Conservation (phyloP, 2,888 invertebrate species). For the Andrena flavipes region DNA sequence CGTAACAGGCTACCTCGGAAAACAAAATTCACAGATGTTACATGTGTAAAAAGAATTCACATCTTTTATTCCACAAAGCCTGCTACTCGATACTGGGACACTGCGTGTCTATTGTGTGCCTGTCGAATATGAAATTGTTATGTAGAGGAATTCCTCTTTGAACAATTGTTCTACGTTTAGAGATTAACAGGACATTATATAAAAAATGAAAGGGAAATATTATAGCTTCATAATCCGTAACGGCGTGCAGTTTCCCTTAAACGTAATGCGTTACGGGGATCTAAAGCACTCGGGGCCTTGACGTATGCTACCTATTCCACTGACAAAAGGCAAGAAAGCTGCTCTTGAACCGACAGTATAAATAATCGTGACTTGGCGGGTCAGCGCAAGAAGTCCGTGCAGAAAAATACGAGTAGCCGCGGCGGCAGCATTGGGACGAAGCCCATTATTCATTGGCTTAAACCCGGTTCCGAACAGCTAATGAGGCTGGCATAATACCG, state of each 20-base stretch:
- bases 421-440: conserved; percentile 59
- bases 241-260: conserved; percentile 1
- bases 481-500: conserved; percentile 74
- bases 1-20: conserved; percentile 37
- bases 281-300: conserved; percentile 24
- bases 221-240: neutral
- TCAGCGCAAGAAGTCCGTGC: conserved; percentile 55
- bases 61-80: conserved; percentile 48
- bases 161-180: neutral
- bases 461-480: conserved; percentile 67
- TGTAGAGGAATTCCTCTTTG: too few relatives aligned
- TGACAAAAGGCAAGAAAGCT: conserved; percentile 62
- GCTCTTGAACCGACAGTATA: conserved; percentile 61
- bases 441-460: conserved; percentile 73
- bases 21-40: conserved; percentile 55
- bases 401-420: conserved; percentile 63
- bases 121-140: neutral
- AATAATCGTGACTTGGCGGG: conserved; percentile 66
- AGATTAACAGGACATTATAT: neutral
- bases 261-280: conserved; percentile 12
- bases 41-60: conserved; percentile 47
- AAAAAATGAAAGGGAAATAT: neutral
- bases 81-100: conserved; percentile 20
- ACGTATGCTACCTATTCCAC: conserved; percentile 49
- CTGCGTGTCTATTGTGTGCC: conserved; percentile 21